These are phyloP conservation scores for Sebastes jordani DNA, from an alignment of 2,797 vertebrate genomes.

Conservation along the genomic window DNA sequence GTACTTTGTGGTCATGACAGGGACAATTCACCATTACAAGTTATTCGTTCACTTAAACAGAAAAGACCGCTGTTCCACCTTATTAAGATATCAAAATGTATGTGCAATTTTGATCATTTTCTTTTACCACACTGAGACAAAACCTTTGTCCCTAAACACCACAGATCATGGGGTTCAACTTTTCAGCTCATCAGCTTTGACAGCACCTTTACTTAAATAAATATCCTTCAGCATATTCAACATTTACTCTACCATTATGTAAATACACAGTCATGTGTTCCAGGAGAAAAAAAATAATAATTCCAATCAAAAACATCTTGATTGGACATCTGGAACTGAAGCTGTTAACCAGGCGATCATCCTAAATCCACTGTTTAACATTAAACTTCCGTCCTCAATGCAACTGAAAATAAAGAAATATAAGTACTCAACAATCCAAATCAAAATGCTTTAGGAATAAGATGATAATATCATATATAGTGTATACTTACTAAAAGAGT, in stretches of 20 bases:
- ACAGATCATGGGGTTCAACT: neutral
- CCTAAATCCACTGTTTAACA: neutral
- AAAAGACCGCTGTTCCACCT: neutral
- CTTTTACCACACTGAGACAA: neutral
- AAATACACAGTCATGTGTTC: neutral
- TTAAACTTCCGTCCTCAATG: neutral
- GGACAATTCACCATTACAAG: neutral
- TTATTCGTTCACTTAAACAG: neutral
- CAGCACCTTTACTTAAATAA: neutral
- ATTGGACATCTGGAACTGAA: neutral
- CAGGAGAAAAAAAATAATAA: neutral
- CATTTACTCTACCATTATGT: neutral
- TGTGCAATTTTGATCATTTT: neutral
- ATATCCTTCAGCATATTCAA: constrained; percentile 13
- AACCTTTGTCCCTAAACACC: neutral
- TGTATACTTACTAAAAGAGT: neutral
- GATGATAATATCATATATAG: neutral
- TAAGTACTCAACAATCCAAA: neutral
- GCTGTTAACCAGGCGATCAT: neutral
- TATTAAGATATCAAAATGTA: neutral
- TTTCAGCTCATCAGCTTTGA: neutral
- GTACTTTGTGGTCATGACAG: neutral
- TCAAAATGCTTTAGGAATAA: neutral
- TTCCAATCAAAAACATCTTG: neutral
- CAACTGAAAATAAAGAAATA: neutral